Conservation (phyloP, 2,797 vertebrate species). For the Echiichthys vipera region DNA sequence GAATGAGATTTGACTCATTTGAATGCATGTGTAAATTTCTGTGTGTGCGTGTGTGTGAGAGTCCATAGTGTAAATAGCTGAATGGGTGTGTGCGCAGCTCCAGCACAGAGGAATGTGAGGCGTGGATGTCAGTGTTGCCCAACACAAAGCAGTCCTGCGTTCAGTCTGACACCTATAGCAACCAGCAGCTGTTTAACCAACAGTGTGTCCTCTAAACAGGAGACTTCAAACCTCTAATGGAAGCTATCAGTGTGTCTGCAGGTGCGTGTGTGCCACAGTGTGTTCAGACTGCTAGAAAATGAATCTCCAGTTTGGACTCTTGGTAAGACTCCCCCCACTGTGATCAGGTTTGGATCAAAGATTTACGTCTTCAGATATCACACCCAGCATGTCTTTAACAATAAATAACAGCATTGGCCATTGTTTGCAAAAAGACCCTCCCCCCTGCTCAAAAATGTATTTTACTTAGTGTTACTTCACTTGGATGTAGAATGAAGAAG, state of each 20-base stretch:
- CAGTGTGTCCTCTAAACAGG: constrained; percentile 2
- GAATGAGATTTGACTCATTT: neutral
- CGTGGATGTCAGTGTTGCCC: constrained; percentile 55
- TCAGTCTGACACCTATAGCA: constrained; percentile 48
- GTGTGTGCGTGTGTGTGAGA: neutral
- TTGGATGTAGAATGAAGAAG: no score
- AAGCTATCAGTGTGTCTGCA: neutral
- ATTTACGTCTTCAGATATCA: neutral
- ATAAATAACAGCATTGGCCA: neutral
- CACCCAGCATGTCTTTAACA: neutral
- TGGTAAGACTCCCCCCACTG: neutral
- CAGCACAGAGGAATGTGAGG: constrained; percentile 67
- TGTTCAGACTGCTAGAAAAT: neutral
- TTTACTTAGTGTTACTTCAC: no score
- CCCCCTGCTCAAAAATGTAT: no score
- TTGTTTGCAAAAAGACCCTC: no score
- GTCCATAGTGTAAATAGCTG: constrained; percentile 21
- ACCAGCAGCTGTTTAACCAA: constrained; percentile 54
- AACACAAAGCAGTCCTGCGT: constrained; percentile 43
- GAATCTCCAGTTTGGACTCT: neutral
- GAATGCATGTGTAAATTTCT: neutral
- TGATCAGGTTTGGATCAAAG: neutral
- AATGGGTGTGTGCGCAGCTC: constrained; percentile 50
- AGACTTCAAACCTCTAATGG: constrained; percentile 3
- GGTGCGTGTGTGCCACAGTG: neutral